Base-by-base conservation (phyloP, 2,797 vertebrate species). In the Tamandua tetradactyla region DNA sequence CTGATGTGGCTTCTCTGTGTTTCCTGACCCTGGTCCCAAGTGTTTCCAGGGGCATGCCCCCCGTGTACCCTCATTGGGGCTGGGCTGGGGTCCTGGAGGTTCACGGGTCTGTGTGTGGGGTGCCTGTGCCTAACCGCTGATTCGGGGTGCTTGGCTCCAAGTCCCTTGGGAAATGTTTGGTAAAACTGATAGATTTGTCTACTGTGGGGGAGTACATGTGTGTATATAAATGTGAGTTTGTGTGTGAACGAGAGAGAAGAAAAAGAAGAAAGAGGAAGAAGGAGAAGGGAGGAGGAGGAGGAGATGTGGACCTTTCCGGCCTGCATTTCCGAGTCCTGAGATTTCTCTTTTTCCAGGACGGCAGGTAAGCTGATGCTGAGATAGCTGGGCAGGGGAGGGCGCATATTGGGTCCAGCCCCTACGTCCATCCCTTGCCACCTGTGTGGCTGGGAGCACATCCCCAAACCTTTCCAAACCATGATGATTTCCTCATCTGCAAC, bases 401-500 rank as follows among this genome's bases (percentile, higher is more conserved):
- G n/a, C n/a, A n/a, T n/a, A 14, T 23, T 40, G 44, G 30, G 55
- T 30, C 68, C 83, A 52, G 25, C n/a, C 32, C 62, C 80, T 42
- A 68, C 20, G 66, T 20, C 66, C 12, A 30, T 64, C 52, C 12
- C 52, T 49, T 13, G 3, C 55, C 23, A 40, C 37, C 86, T 91
- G 30, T 81, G 76, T 55, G 93, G 47, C 75, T 80, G 20, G 69
- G 94, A 64, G 22, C 66, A 37, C 3, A 1, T 57, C 61, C 68
- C 74, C 42, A 47, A 80, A 49, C 44, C 68, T 61, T 84, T 95
- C 82, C 37, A 84, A 91, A 78, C 47, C 5, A 0, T 12, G 49
- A 0, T 12, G 49, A 81, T 20, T 64, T 62, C 55, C 87, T 93
- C 66, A 3, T 44, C 76, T 49, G 25, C 47, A 68, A 17, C 55